Evolutionary conservation across 2,113 vertebrate species (phyloP).

Genomic region (Glaucidium brasilianum): DNA sequence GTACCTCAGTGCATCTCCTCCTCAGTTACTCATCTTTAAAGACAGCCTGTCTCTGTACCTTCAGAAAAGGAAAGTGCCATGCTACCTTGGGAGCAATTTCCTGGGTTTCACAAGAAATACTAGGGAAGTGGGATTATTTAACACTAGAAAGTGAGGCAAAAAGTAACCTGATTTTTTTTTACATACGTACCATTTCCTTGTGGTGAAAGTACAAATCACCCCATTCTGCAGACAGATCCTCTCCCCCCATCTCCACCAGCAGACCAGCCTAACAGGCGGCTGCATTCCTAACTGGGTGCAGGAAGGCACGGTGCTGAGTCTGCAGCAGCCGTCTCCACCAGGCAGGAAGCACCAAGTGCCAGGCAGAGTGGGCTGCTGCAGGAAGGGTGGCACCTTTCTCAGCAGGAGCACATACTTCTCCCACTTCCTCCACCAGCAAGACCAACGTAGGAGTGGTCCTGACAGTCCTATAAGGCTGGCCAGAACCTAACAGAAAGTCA

Average conservation of each 20-base stretch:
- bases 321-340: background rate
- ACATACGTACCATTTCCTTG: background rate
- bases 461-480: background rate
- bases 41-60: background rate
- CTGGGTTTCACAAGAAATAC: background rate
- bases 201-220: background rate
- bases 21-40: background rate
- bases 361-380: background rate
- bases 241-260: background rate
- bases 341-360: accelerated
- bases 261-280: background rate
- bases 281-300: background rate
- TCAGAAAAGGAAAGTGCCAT: background rate
- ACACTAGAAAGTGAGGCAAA: background rate
- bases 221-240: background rate
- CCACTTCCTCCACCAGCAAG: background rate
- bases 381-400: background rate
- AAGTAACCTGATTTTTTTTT: background rate
- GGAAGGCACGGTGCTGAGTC: background rate
- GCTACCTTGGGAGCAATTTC: background rate
- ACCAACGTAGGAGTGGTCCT: background rate
- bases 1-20: background rate
- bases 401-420: background rate
- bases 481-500: background rate
- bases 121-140: background rate